Percentiles rank a stretch among this genome's conserved stretches.
These are phyloP conservation scores for Oxyruncus cristatus DNA, from an alignment of 2,113 vertebrate species.

Conservation along the genomic window DNA sequence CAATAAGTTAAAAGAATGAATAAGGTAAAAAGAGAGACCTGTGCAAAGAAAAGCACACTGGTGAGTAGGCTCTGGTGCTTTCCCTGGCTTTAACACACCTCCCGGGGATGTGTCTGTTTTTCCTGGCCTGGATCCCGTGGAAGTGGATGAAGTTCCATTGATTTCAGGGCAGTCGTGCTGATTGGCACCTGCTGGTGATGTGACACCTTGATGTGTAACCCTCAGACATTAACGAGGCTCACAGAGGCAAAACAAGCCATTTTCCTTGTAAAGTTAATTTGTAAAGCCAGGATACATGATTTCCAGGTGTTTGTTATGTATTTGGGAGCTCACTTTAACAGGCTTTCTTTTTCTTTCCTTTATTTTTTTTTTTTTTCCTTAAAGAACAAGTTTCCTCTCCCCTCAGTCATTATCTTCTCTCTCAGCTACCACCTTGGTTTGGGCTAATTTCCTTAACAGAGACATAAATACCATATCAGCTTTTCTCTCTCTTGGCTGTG, in stretches of 20 bases:
- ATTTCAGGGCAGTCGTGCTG: not conserved
- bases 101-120: not conserved
- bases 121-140: not conserved
- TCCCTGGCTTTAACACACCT: not conserved
- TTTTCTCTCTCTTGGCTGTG: not conserved
- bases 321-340: not conserved
- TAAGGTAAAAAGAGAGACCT: not conserved
- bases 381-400: not conserved
- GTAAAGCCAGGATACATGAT: not conserved
- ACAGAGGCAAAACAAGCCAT: not conserved
- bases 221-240: not conserved
- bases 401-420: not conserved
- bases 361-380: not conserved
- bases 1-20: not conserved
- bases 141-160: not conserved
- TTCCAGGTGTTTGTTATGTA: not conserved
- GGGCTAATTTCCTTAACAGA: slow-evolving; percentile 34
- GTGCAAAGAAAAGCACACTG: not conserved
- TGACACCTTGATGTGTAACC: not conserved
- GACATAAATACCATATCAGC: not conserved
- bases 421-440: slow-evolving; percentile 11
- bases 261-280: not conserved
- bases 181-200: not conserved
- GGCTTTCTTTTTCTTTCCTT: not conserved
- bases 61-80: not conserved